Conservation (phyloP, 92 coral and sea anemone species). For the Parazoanthus darwini region DNA sequence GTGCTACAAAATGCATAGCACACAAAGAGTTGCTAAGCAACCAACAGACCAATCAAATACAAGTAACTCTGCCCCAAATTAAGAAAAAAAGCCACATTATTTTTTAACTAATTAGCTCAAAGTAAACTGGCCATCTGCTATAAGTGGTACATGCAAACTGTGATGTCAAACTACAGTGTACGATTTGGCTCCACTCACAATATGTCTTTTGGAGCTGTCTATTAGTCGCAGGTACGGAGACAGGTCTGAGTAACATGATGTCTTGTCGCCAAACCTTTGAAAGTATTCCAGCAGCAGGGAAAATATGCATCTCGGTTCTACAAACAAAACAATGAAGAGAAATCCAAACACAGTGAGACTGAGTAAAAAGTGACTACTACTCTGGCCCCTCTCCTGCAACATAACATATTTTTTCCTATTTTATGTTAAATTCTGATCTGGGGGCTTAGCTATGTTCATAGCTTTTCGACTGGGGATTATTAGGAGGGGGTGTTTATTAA, state of each 20-base stretch:
- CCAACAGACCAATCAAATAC: too few species aligned
- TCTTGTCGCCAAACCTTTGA: conserved; percentile 89
- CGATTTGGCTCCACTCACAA: conserved; percentile 1
- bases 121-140: too few species aligned
- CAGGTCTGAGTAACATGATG: conserved; percentile 78
- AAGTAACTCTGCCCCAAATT: too few species aligned
- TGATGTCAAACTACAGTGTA: neutral
- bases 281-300: conserved; percentile 78
- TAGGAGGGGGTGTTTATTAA: too few species aligned
- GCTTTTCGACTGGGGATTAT: too few species aligned
- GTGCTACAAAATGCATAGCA: too few species aligned
- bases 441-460: too few species aligned
- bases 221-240: conserved; percentile 66
- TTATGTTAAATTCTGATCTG: too few species aligned
- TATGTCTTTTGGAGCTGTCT: conserved; percentile 10
- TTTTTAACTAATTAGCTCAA: too few species aligned
- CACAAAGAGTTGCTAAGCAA: too few species aligned
- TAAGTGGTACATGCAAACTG: too few species aligned
- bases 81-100: too few species aligned
- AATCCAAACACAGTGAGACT: neutral
- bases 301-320: conserved; percentile 60
- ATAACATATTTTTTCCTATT: neutral
- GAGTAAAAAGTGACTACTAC: neutral
- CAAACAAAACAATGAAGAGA: neutral
- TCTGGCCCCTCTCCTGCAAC: neutral